Evolutionary conservation across 2,797 vertebrate genomes (phyloP).

Genomic region (Perdix hodgsoniae): DNA sequence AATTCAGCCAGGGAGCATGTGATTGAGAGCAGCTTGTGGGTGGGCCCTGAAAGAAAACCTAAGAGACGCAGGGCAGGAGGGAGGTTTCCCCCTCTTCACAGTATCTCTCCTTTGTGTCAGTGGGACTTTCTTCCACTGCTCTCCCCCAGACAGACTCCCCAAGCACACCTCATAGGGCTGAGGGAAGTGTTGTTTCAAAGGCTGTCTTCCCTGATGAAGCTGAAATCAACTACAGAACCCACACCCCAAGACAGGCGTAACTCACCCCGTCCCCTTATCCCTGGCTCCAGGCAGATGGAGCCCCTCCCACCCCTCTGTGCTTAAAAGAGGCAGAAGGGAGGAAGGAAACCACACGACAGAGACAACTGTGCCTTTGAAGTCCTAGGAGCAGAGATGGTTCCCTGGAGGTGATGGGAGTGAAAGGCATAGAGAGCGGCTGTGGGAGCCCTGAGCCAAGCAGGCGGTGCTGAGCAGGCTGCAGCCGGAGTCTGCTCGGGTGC

Average conservation of each 20-base stretch:
- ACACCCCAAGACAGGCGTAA: not conserved
- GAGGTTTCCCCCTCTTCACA: conserved; percentile 29
- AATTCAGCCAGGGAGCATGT: not conserved
- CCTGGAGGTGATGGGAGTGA: conserved; percentile 28
- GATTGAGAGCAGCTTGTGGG: not conserved
- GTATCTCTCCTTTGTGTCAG: conserved; percentile 3
- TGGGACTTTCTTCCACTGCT: not conserved
- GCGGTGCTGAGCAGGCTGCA: conserved; percentile 43
- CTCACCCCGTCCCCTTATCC: not conserved
- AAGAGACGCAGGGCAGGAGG: not conserved
- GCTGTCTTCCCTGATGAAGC: not conserved
- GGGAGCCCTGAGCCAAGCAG: conserved; percentile 49
- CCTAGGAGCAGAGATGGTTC: not conserved
- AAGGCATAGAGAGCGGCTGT: conserved; percentile 52
- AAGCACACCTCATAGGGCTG: not conserved
- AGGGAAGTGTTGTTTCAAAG: not conserved
- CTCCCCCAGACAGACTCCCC: not conserved
- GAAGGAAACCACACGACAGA: conserved; percentile 38
- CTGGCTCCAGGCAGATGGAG: not conserved
- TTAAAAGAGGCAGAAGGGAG: conserved; percentile 19
- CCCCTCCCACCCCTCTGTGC: not conserved
- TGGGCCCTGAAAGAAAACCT: not conserved
- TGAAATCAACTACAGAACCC: not conserved
- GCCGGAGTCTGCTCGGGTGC: conserved; percentile 10
- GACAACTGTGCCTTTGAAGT: not conserved